Percentiles rank a stretch among this genome's conserved stretches.
phyloP scores from a whole-genome alignment of 2,797 vertebrate species.

The Peromyscus melanophrys region DNA sequence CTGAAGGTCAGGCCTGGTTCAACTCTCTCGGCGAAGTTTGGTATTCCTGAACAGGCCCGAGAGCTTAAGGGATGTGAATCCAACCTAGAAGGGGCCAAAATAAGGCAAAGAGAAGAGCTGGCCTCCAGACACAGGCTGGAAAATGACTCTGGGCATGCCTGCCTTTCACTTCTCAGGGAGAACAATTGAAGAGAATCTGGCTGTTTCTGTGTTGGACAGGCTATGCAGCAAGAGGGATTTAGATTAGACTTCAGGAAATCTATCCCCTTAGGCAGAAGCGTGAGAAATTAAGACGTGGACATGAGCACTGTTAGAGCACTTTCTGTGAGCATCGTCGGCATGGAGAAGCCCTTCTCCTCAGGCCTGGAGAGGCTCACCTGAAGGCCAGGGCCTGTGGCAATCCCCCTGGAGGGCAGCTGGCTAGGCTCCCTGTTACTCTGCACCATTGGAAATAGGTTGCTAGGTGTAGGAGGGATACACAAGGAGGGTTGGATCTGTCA shows the following conservation, averaged over 20 bases:
- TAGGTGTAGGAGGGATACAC: neutral
- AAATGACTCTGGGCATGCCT: neutral
- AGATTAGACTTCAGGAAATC: conserved; percentile 57
- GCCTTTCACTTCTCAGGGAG: neutral
- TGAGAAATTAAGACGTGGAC: conserved; percentile 34
- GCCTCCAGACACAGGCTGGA: neutral
- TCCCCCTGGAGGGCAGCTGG: neutral
- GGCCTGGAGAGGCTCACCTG: neutral
- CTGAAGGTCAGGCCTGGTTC: neutral
- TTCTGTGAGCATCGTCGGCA: conserved; percentile 23
- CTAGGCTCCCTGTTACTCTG: conserved; percentile 4
- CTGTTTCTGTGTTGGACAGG: conserved; percentile 6
- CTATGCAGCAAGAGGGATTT: conserved; percentile 15
- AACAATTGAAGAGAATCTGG: conserved; percentile 7
- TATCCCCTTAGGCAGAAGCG: conserved; percentile 21
- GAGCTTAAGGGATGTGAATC: neutral
- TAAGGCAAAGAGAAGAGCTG: neutral
- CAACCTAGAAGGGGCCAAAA: neutral
- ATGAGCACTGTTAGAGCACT: neutral
- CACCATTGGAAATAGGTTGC: neutral
- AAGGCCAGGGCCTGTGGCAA: neutral
- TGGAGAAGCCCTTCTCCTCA: neutral
- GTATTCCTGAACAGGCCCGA: neutral
- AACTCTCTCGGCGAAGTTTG: neutral
- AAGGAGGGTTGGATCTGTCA: neutral